Base-by-base conservation (phyloP, 2,888 invertebrate genomes). In the Gymnoscelis rufifasciata region DNA sequence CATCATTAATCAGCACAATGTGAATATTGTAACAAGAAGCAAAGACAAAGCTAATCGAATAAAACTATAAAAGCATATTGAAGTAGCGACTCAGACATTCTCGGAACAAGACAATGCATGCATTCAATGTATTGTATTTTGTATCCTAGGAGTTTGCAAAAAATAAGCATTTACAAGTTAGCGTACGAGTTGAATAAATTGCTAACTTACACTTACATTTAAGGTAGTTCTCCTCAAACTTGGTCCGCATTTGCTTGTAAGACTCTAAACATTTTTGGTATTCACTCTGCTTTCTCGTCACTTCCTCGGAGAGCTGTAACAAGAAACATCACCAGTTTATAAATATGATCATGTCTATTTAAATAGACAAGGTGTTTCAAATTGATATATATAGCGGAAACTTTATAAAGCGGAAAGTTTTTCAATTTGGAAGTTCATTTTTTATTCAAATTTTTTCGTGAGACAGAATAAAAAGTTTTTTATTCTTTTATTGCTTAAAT, bases 141-240 rank as follows among this genome's bases (percentile, higher is more conserved):
- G 44, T 15, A 45, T 35, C 38, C 35, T 35, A 23, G 24, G 14
- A 11, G n/a, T 28, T 36, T 26, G 35, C 15, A 12, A 13, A 37
- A 13, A 23, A 15, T 40, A 26, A 26, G 26, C 19, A 3, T 26
- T 7, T 10, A 10, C 35, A 19, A n/a, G 35, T n/a, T 19, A n/a
- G 15, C 38, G n/a, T 35, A 29, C 29, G 38, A 28, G 28, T 11
- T 33, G 29, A 33, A 27, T 26, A 35, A 38, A 45, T 45, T 33
- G 14, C 30, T 47, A 56, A 60, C 55, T 60, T 52, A 51, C 43
- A 58, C 71, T 66, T 90, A 95, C 96, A 95, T 91, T 96, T 96
- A 51, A 96, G 92, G 78, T 95, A 95, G 81, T 95, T 94, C 76
- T 98, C 97, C 80, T 97, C 97, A 78, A 97, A 97, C 78, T 96